Conservation (phyloP, 2,113 vertebrate genomes). For the Cricetomys ansorgei region DNA sequence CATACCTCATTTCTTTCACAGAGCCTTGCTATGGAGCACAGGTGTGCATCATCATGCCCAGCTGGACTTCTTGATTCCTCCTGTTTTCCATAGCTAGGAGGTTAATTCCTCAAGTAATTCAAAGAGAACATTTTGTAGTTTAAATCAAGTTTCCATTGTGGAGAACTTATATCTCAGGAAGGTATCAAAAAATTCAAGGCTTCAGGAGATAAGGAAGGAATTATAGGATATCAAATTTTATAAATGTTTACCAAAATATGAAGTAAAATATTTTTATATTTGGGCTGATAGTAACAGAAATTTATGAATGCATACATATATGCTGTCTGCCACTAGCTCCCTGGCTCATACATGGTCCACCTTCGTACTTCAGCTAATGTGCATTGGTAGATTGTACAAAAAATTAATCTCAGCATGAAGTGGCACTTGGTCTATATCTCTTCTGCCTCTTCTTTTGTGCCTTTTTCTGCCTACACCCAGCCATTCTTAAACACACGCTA, state of each 20-base stretch:
- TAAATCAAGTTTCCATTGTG: not conserved
- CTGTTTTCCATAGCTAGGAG: not conserved
- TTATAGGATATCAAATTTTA: not conserved
- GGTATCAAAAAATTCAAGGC: not conserved
- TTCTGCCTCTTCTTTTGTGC: not conserved
- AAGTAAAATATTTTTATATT: not conserved
- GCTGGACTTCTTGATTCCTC: not conserved
- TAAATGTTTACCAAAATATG: not conserved
- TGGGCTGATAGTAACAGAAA: not conserved
- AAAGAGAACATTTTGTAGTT: not conserved
- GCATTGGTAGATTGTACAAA: not conserved
- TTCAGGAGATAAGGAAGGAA: not conserved
- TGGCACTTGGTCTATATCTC: not conserved
- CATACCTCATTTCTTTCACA: too few relatives aligned
- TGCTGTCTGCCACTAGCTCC: not conserved
- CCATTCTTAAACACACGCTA: not conserved
- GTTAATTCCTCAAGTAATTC: not conserved
- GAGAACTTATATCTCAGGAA: not conserved
- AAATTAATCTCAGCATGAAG: not conserved
- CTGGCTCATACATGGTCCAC: not conserved
- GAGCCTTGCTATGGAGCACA: not conserved
- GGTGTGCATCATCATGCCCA: too few relatives aligned
- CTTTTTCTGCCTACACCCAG: not conserved
- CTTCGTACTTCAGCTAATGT: not conserved
- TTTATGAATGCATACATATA: not conserved